Conservation (phyloP, 2,888 invertebrate species). For the Perizoma affinitatum region DNA sequence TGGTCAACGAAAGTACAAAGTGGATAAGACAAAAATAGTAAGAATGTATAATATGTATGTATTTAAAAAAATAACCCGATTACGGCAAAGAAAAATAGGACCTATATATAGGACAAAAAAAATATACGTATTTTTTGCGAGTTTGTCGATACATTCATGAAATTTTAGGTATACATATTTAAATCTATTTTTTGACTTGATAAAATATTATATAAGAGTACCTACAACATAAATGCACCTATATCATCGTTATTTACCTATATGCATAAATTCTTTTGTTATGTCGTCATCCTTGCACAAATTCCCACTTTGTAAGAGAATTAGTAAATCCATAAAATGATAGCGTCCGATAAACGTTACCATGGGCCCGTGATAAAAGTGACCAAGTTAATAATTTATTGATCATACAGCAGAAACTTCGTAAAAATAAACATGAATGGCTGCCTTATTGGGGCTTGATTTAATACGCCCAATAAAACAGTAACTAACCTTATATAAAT, state of each 20-base stretch:
- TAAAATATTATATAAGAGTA: no score
- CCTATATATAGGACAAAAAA: no score
- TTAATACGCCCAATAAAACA: slow-evolving; percentile 83
- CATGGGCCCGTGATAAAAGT: slow-evolving; percentile 80
- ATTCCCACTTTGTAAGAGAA: slow-evolving; percentile 25
- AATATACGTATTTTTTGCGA: no score
- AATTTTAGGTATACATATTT: no score
- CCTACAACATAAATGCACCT: background rate
- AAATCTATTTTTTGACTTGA: no score
- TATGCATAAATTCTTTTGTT: background rate
- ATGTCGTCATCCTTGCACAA: slow-evolving; percentile 3
- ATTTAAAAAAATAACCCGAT: no score
- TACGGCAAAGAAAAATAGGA: no score
- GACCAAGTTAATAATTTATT: slow-evolving; percentile 82
- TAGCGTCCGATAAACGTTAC: slow-evolving; percentile 71
- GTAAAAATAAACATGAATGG: slow-evolving; percentile 84
- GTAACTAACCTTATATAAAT: slow-evolving; percentile 84
- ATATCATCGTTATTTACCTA: background rate
- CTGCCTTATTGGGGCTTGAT: slow-evolving; percentile 84
- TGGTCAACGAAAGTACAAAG: slow-evolving; percentile 45
- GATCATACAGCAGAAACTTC: slow-evolving; percentile 81
- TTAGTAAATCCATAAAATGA: slow-evolving; percentile 56
- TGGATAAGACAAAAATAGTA: slow-evolving; percentile 53
- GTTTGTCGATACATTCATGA: no score
- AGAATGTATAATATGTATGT: no score